Base-by-base conservation (phyloP, 2,888 invertebrate species). In the Lithophane leautieri region DNA sequence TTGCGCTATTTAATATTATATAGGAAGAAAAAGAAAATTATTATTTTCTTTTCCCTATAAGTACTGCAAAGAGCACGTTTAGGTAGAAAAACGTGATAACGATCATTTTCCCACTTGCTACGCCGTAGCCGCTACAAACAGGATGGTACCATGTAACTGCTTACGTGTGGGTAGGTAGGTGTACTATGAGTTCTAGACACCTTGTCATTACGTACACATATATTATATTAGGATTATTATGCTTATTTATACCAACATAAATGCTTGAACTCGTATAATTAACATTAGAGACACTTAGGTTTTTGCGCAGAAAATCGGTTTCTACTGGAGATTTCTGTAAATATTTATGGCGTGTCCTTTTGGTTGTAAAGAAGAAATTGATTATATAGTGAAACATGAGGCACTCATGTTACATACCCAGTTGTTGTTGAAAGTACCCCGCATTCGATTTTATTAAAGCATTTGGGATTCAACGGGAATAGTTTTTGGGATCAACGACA, bases 111-210 rank as follows among this genome's bases (percentile, higher is more conserved):
- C 34, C 19, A 42, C 62, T 70, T 72, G 71, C 79, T 82, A 82
- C 79, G 71, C 66, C 66, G 76, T 82, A 79, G 72, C 28, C 11
- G 47, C 62, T 63, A 72, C 75, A 42, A 68, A 25, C 60, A 81
- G 52, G 52, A 67, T 69, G 65, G 12, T 34, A 61, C 2, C 11
- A 56, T 34, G 11, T 34, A 28, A 81, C 68, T 73, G 34, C 34
- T 47, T 25, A 66, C 44, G 19, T 28, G 9, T 40, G 11, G 34
- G 34, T 40, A 25, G 12, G 6, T 42, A 56, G n/a, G 19, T 52
- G 22, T 62, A 60, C n/a, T 56, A 34, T 11, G 2, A 65, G 25
- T 52, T 50, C 16, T 54, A 40, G 12, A 9, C 25, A 52, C 56
- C 50, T 78, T 50, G 44, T 69, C 61, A 71, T 78, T 70, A 73